Percentiles rank a stretch among this genome's conserved stretches.
phyloP scores from a whole-genome alignment of 1,140 invertebrate genomes.

The Pseudoatta argentina region DNA sequence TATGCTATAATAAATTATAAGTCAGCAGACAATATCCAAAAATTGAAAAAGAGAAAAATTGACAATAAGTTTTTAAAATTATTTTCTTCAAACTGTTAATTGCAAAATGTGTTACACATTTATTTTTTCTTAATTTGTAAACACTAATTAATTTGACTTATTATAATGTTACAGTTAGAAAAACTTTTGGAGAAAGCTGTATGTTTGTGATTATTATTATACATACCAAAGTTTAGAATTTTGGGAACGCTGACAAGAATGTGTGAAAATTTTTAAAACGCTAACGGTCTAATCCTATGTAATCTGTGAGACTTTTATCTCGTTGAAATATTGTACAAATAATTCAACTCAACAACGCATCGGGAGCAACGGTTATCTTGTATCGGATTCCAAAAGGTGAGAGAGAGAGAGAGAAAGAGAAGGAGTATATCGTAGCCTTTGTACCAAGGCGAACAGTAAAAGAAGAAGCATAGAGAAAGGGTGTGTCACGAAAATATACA shows the following conservation, averaged over 20 bases:
- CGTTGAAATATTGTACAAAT: constrained; percentile 34
- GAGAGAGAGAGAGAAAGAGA: neutral
- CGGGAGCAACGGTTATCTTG: neutral
- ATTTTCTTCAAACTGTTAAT: constrained; percentile 1
- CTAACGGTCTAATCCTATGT: neutral
- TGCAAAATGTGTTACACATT: neutral
- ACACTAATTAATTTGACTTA: neutral
- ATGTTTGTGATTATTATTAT: neutral
- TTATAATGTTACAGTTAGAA: neutral
- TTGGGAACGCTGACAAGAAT: neutral
- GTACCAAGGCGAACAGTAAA: neutral
- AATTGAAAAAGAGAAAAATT: neutral
- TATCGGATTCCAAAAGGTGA: constrained; percentile 6
- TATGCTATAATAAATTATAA: neutral
- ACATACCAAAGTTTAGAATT: neutral
- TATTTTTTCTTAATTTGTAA: neutral
- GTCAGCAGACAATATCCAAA: neutral
- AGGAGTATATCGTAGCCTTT: neutral
- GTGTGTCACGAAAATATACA: constrained; percentile 51
- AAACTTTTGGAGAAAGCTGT: neutral
- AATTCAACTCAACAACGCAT: constrained; percentile 15
- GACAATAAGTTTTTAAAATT: neutral
- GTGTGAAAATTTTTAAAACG: neutral
- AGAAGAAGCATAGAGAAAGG: constrained; percentile 38
- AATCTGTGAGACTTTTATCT: neutral